Evolutionary conservation across 92 coral and sea anemone genomes (phyloP), one percentile per base, ranked within the genome.

Genomic region (Epizoanthus scotinus): DNA sequence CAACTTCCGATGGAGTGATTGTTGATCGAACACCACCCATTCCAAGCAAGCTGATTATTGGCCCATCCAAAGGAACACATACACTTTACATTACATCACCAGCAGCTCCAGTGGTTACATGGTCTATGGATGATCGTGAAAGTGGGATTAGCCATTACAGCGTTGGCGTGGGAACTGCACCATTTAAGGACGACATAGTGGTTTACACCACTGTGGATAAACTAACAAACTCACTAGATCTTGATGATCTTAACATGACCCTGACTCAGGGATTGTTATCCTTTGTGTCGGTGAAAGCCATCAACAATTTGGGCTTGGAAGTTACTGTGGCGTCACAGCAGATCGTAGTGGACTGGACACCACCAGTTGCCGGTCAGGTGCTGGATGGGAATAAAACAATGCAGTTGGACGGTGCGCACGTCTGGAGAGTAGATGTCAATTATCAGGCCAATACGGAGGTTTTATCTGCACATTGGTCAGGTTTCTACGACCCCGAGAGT

Each of bases 1-100:
- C 95, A 7, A 82, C 89, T 18, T 94, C 98, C 10, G 98, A 94
- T 84, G 98, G 98, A 9, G 91, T 94, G 19, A 67, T 85, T n/a
- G 91, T 94, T 12, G 98, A 94, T 69, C 89, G 98, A 44, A 94
- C 92, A 6, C 84, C 87, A 67, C 96, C 98, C 28, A 29, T 85
- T 3, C 91, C 86, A 28, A 85, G 71, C 20, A 67, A 83, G 27
- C 58, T 94, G 26, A 60, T 83, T 55, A 84, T 94, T 63, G 87
- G 87, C 12, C 91, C 95, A 52, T 82, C 98, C 5, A 70, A 34
- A 10, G 96, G 98, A 36, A 83, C 83, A 49, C 90, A 84, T 14
- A 90, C 91, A 1, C 83, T 89, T 57, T 91, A 73, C 77, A 24
- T 94, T 63, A 85, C 84, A 12, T 92, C 91, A 9, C 68, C 86